Percentiles rank a stretch among this genome's conserved stretches.
Conservation (phyloP, 2,113 vertebrate species). For the Speoplatyrhinus poulsoni region DNA sequence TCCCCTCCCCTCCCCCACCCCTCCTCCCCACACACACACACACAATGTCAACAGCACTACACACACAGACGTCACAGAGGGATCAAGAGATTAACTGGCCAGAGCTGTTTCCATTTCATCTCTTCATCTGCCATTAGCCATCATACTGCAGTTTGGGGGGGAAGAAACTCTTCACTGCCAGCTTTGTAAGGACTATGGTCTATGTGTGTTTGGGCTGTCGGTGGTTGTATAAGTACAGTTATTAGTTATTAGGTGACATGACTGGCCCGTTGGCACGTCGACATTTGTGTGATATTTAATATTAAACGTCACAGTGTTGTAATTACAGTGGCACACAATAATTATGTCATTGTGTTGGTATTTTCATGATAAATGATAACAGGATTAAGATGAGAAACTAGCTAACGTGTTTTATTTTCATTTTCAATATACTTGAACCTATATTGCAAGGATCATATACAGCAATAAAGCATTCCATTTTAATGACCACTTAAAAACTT, state of each 20-base stretch:
- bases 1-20: neutral
- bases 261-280: too few relatives aligned
- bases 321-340: too few relatives aligned
- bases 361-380: too few relatives aligned
- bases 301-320: too few relatives aligned
- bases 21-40: slow-evolving; percentile 1
- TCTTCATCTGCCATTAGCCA: neutral
- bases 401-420: too few relatives aligned
- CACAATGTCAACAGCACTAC: slow-evolving; percentile 9
- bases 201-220: neutral
- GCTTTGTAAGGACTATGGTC: slow-evolving; percentile 10
- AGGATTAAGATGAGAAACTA: too few relatives aligned
- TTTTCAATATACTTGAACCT: too few relatives aligned
- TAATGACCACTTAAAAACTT: neutral
- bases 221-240: neutral
- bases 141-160: neutral
- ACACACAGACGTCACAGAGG: slow-evolving; percentile 7
- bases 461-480: too few relatives aligned
- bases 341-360: too few relatives aligned
- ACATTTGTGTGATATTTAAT: too few relatives aligned
- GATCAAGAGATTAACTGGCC: slow-evolving; percentile 23
- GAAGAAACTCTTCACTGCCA: neutral
- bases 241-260: too few relatives aligned
- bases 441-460: too few relatives aligned
- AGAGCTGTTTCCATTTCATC: slow-evolving; percentile 16